Evolutionary conservation across 2,888 invertebrate genomes (phyloP).

Genomic region (Tethea ocularis): DNA sequence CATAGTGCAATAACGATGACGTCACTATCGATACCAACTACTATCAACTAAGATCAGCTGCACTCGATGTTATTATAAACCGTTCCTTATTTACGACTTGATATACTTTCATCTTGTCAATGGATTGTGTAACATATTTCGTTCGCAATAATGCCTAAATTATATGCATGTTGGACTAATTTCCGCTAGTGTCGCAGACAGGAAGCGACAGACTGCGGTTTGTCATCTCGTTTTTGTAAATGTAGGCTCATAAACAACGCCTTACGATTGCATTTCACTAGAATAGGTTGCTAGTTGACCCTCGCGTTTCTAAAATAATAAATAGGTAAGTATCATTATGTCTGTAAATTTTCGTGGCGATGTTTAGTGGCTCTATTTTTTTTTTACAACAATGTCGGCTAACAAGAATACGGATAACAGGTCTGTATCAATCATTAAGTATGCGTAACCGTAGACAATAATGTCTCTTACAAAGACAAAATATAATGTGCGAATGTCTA

Average conservation of each 20-base stretch:
- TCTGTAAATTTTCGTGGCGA: too few relatives aligned
- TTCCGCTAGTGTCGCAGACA: conserved; percentile 6
- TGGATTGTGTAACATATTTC: background rate
- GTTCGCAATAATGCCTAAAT: background rate
- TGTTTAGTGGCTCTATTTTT: too few relatives aligned
- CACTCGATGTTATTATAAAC: background rate
- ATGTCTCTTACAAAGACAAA: background rate
- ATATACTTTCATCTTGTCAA: background rate
- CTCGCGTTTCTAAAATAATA: too few relatives aligned
- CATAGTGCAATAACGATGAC: background rate
- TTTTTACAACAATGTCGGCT: background rate
- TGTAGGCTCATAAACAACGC: background rate
- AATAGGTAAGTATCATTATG: too few relatives aligned
- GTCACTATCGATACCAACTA: background rate
- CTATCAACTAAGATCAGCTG: background rate
- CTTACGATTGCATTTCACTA: background rate
- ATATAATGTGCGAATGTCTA: background rate
- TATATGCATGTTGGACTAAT: background rate
- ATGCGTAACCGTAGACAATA: too few relatives aligned
- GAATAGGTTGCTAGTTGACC: too few relatives aligned
- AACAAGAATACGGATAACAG: too few relatives aligned
- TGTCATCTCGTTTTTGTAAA: conserved; percentile 1
- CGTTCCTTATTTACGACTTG: background rate
- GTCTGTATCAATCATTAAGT: too few relatives aligned
- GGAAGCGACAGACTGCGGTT: conserved; percentile 8